Evolutionary conservation across 2,888 invertebrate genomes (phyloP), one percentile per base, ranked within the genome.

Genomic region (Pandemis corylana): DNA sequence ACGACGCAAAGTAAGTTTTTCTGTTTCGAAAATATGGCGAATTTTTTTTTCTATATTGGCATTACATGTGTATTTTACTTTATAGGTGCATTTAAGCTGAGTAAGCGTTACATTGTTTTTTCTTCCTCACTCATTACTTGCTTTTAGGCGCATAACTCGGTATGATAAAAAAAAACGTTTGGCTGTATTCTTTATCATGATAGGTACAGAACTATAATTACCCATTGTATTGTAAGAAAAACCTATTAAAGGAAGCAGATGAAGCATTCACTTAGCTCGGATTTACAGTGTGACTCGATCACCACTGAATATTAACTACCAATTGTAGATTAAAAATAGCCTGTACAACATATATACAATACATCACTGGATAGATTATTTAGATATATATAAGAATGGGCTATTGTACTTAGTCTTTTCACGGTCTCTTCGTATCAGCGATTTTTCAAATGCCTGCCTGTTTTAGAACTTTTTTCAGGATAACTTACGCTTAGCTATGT

Each of bases 1-100:
- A 76, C 68, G 28, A 56, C 68, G 2, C 67, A 76, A 61, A 75
- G 76, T 76, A 69, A 76, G 76, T 76, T 65, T 68, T 67, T 49
- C 5, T 6, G 7, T 28, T 46, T 61, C 12, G 1, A 49, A 59
- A 44, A 44, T 68, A 13, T 44, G 13, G 69, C 62, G 69, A 70
- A 63, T 15, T 12, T 59, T 59, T 7, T 20, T 28, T 44, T 20
- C 20, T 20, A 20, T 20, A 20, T 20, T 20, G 20, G 20, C 20
- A 20, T 20, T 20, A n/a, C n/a, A 20, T 68, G 10, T 28, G 28
- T 59, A 28, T 28, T 28, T 28, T 20, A 15, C 2, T 7, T 56
- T 59, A 2, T 59, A 59, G 59, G 59, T 59, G 10, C n/a, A 2
- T 49, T 28, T 49, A 65, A 20, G 67, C 53, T n/a, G 67, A 41